phyloP scores from a whole-genome alignment of 1,140 invertebrate species.

The Leptinotarsa lineolata region DNA sequence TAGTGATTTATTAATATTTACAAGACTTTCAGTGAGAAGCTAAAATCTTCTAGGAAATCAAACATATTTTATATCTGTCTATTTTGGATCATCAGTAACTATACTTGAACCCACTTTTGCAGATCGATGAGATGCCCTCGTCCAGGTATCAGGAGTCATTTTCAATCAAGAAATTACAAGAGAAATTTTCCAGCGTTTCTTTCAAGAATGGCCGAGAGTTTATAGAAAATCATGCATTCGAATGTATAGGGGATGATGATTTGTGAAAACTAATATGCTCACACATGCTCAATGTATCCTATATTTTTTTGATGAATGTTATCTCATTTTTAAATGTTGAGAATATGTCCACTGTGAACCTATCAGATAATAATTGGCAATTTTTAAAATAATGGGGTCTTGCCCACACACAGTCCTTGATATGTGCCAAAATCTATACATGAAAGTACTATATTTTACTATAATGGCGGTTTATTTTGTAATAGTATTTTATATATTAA shows the following conservation, averaged over 20 bases:
- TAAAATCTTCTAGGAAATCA: too few relatives aligned
- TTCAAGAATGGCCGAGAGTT: conserved; percentile 68
- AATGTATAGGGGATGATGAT: conserved; percentile 89
- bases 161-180: conserved; percentile 62
- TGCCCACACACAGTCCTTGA: conserved; percentile 31
- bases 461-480: conserved; percentile 33
- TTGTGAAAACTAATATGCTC: conserved; percentile 61
- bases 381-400: conserved; percentile 26
- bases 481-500: conserved; percentile 25
- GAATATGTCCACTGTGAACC: conserved; percentile 32
- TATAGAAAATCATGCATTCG: conserved; percentile 87
- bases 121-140: conserved; percentile 18
- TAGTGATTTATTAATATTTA: too few relatives aligned
- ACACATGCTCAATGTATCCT: conserved; percentile 22
- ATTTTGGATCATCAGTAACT: too few relatives aligned
- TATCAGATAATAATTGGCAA: conserved; percentile 28
- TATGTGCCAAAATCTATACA: conserved; percentile 35
- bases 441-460: conserved; percentile 36
- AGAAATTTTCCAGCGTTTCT: conserved; percentile 64
- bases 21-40: too few relatives aligned
- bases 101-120: too few relatives aligned
- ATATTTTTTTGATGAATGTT: conserved; percentile 20
- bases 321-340: conserved; percentile 36
- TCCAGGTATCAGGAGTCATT: conserved; percentile 54
- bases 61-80: conserved; percentile 12